A percentile compares a stretch with the other conserved stretches of the same genome.
Evolutionary conservation across 2,888 invertebrate species (phyloP).

Genomic region (Epinotia ramella): DNA sequence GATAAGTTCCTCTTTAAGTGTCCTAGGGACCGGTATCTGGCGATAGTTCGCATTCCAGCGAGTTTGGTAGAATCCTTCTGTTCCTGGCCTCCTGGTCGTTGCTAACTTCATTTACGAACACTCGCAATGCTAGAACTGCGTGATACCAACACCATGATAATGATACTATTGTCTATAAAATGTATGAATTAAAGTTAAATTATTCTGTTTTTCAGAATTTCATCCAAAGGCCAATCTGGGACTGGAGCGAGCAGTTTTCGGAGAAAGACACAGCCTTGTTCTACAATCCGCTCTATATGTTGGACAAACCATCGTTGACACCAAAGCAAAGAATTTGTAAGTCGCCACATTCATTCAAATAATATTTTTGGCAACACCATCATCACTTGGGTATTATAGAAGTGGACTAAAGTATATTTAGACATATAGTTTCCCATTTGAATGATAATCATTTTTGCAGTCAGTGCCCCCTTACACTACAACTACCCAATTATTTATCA

Average conservation of each 20-base stretch:
- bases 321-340: constrained; percentile 68
- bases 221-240: constrained; percentile 92
- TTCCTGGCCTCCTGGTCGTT: not conserved
- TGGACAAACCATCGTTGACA: constrained; percentile 50
- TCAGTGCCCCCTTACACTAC: too few relatives aligned
- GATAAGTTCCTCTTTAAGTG: not conserved
- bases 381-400: not conserved
- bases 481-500: too few relatives aligned
- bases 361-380: not conserved
- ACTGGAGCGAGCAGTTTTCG: constrained; percentile 95
- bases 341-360: constrained; percentile 44
- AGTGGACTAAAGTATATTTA: not conserved
- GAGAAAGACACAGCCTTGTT: constrained; percentile 93
- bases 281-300: constrained; percentile 91
- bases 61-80: not conserved
- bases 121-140: too few relatives aligned
- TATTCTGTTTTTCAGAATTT: constrained; percentile 69
- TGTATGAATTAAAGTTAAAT: too few relatives aligned
- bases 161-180: too few relatives aligned
- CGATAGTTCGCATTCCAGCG: not conserved
- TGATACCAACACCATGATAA: not conserved
- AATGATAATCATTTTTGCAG: too few relatives aligned
- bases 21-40: too few relatives aligned
- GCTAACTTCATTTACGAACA: not conserved
- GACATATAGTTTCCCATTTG: not conserved